phyloP scores from a whole-genome alignment of 2,113 vertebrate genomes.

The Brachyhypopomus gauderio region DNA sequence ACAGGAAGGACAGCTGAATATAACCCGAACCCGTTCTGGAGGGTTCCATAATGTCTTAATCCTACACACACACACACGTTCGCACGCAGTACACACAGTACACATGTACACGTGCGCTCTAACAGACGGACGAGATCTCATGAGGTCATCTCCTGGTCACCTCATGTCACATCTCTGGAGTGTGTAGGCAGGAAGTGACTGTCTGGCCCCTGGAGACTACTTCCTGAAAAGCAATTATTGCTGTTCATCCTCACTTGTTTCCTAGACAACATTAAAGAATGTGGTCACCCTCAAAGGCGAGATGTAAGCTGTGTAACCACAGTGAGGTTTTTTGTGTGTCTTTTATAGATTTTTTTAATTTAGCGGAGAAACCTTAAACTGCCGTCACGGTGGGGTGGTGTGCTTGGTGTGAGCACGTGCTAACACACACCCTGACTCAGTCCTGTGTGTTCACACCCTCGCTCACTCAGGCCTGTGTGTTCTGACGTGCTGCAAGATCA shows the following conservation, averaged over 20 bases:
- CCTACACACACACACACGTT: conserved; percentile 10
- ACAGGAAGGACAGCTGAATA: conserved; percentile 9
- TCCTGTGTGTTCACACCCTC: neutral
- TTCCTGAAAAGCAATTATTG: too few relatives aligned
- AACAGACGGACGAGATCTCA: neutral
- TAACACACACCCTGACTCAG: too few relatives aligned
- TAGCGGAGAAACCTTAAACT: conserved; percentile 17
- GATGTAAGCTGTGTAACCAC: too few relatives aligned
- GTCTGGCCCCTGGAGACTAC: too few relatives aligned
- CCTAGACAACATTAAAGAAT: too few relatives aligned
- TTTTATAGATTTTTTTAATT: neutral
- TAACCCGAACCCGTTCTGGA: conserved; percentile 37
- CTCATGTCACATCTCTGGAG: neutral
- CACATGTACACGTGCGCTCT: neutral
- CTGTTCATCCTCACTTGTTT: too few relatives aligned
- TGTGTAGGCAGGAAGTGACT: too few relatives aligned
- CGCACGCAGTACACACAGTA: neutral
- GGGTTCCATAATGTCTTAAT: conserved; percentile 25
- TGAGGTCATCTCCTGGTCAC: neutral
- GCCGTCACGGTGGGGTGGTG: conserved; percentile 30
- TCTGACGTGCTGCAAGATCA: conserved; percentile 60
- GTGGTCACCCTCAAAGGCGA: too few relatives aligned
- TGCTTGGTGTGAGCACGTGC: conserved; percentile 21
- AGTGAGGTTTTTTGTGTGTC: neutral
- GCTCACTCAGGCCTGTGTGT: conserved; percentile 7